Conservation (phyloP, 1,140 invertebrate genomes). For the Campoletis sonorensis region DNA sequence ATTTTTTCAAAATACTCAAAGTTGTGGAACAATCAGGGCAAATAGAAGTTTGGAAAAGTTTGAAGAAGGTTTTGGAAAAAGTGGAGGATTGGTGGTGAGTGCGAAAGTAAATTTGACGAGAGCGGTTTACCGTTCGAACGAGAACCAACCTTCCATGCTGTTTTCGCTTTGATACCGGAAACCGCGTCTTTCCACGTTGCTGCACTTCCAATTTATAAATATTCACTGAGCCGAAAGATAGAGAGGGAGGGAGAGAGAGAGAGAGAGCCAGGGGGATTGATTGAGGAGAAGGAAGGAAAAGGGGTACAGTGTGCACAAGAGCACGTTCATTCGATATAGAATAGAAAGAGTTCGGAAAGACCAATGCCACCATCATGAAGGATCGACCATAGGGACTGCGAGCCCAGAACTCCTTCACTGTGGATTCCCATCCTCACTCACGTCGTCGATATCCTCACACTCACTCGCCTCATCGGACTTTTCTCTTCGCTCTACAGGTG, state of each 20-base stretch:
- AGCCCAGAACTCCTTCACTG: constrained; percentile 25
- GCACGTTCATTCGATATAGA: constrained; percentile 36
- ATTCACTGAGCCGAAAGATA: constrained; percentile 36
- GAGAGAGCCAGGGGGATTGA: neutral
- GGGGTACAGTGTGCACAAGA: neutral
- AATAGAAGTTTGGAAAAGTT: neutral
- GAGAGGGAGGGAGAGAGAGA: constrained; percentile 10
- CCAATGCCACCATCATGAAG: neutral
- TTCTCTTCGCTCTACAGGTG: constrained; percentile 36
- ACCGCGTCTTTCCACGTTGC: constrained; percentile 32
- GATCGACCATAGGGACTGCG: constrained; percentile 10
- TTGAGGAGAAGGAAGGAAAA: neutral
- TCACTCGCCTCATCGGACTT: neutral
- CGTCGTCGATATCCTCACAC: neutral
- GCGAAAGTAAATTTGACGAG: constrained; percentile 17
- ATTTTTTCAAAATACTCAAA: too few relatives aligned
- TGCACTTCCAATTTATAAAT: constrained; percentile 45
- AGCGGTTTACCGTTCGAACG: constrained; percentile 6
- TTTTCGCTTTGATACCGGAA: constrained; percentile 36
- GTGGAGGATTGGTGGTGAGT: neutral
- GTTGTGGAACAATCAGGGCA: neutral
- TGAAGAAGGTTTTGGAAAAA: neutral
- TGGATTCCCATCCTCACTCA: constrained; percentile 13
- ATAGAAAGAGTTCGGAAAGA: neutral
- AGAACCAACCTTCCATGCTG: constrained; percentile 11